Conservation (phyloP, 2,888 invertebrate species). For the Euclidia mi region DNA sequence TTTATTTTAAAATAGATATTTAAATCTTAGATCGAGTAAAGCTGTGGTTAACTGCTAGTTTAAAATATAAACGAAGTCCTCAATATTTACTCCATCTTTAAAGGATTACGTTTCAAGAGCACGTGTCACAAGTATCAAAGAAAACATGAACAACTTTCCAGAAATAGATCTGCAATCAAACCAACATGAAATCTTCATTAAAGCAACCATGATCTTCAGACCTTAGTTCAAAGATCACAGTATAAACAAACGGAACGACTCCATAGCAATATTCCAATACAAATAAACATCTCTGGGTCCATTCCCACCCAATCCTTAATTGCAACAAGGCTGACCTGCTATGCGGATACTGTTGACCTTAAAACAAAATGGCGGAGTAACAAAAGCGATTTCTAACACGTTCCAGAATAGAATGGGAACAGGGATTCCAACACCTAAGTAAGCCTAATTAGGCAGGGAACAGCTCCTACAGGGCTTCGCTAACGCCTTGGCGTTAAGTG, state of each 20-base stretch:
- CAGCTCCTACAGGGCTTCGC: slow-evolving; percentile 76
- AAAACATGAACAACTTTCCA: too few relatives aligned
- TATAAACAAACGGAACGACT: slow-evolving; percentile 1
- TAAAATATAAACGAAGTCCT: too few relatives aligned
- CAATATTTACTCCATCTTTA: too few relatives aligned
- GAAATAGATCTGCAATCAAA: slow-evolving; percentile 1
- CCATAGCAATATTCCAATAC: slow-evolving; percentile 13
- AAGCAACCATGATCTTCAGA: neutral
- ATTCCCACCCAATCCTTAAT: slow-evolving; percentile 38
- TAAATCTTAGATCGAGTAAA: too few relatives aligned
- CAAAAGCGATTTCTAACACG: slow-evolving; percentile 78
- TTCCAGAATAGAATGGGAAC: slow-evolving; percentile 81
- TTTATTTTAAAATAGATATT: too few relatives aligned
- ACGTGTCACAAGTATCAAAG: too few relatives aligned
- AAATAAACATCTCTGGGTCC: slow-evolving; percentile 18
- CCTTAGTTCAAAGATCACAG: slow-evolving; percentile 11
- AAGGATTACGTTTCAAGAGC: too few relatives aligned
- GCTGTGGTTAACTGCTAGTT: too few relatives aligned
- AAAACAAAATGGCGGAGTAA: slow-evolving; percentile 56
- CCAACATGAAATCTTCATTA: too few relatives aligned
- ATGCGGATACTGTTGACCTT: slow-evolving; percentile 48
- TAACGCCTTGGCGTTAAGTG: slow-evolving; percentile 68
- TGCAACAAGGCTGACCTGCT: slow-evolving; percentile 49
- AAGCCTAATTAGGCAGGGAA: slow-evolving; percentile 83
- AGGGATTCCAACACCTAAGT: slow-evolving; percentile 84